Conservation (phyloP, 2,797 vertebrate genomes). For the Dallia pectoralis region DNA sequence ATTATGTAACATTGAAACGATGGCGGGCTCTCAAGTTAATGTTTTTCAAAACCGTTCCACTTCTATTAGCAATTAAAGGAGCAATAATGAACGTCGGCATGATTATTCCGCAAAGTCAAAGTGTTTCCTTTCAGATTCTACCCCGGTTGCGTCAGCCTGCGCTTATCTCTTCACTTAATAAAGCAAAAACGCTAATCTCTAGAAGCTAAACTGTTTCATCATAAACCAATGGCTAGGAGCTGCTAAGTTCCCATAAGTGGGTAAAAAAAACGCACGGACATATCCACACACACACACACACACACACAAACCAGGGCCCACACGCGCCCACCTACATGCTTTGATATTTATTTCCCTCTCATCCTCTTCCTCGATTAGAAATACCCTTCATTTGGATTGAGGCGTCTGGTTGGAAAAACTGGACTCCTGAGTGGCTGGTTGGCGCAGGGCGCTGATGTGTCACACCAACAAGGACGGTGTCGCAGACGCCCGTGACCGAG, state of each 20-base stretch:
- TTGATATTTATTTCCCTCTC: conserved; percentile 41
- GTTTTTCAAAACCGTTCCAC: conserved; percentile 51
- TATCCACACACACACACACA: background rate
- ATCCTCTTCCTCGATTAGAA: conserved; percentile 51
- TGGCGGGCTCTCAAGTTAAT: conserved; percentile 57
- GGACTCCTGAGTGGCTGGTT: too few relatives aligned
- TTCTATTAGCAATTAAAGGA: conserved; percentile 62
- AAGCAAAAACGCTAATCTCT: conserved; percentile 22
- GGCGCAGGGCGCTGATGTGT: too few relatives aligned
- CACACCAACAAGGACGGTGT: too few relatives aligned
- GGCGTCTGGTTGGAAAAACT: conserved; percentile 54
- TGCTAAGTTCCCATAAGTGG: conserved; percentile 17
- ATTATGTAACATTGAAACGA: conserved; percentile 53
- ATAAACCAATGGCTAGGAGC: conserved; percentile 35
- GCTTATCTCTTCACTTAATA: conserved; percentile 12
- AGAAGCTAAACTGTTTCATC: conserved; percentile 28
- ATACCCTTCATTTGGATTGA: conserved; percentile 62
- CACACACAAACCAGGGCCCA: background rate
- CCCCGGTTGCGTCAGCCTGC: conserved; percentile 21
- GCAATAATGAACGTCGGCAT: conserved; percentile 59
- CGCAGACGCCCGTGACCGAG: too few relatives aligned
- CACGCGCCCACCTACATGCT: background rate
- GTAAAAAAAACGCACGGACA: conserved; percentile 13
- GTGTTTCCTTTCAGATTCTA: conserved; percentile 49
- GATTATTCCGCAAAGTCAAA: conserved; percentile 51